Evolutionary conservation across 1,140 invertebrate species (phyloP), one percentile per base, ranked within the genome.

Genomic region (Dendrolimus punctatus): DNA sequence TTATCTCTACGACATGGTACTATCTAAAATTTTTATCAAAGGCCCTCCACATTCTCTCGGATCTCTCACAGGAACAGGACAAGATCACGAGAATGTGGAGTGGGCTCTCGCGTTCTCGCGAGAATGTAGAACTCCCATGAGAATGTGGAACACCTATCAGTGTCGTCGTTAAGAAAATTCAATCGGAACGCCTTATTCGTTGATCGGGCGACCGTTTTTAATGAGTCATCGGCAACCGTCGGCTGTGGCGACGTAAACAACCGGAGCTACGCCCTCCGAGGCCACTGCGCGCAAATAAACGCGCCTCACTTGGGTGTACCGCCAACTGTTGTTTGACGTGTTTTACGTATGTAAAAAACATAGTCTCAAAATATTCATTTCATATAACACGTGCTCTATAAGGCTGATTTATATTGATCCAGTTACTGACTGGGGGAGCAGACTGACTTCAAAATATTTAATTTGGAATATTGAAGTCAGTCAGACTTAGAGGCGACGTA

Each of bases 201-300:
- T 49, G 57, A 64, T 57, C 51, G 62, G 57, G 54, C 60, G 58
- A 57, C 61, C 62, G 71, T 64, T 23, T 23, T 23, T 66, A 59
- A 63, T 77, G 77, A 80, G 71, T 76, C 75, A 76, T 60, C 59
- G 61, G 51, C 61, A 58, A 62, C 61, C 59, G 64, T 49, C 62
- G 46, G 55, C 59, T 53, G 60, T 52, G 55, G 55, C 66, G 70
- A 66, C 66, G 70, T 73, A 75, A 75, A 78, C 75, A 77, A 72
- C 63, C 64, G 52, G 65, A 71, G 66, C 57, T 66, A 60, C 66
- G 60, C 66, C 63, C 66, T 64, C 59, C 70, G 71, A 70, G 72
- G 70, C 72, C 72, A 55, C 62, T 51, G 68, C 67, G 64, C 63
- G 66, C 73, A 70, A 73, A 76, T 69, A 75, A 71, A 66, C 58